Conservation (phyloP, 2,797 vertebrate genomes). For the Threskiornis aethiopicus region DNA sequence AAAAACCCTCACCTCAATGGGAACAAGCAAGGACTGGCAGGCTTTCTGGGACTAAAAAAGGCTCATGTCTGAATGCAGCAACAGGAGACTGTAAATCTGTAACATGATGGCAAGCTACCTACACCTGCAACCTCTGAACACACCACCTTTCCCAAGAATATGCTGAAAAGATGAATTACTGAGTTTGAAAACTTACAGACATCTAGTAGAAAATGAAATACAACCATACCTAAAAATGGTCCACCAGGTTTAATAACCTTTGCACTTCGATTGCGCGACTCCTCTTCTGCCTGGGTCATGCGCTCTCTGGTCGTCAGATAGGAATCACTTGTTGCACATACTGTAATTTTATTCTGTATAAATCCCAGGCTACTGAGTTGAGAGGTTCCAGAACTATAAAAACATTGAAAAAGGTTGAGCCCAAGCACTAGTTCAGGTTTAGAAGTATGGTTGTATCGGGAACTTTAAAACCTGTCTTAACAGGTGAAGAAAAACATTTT, state of each 20-base stretch:
- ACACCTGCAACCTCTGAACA: not conserved
- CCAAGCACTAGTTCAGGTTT: not conserved
- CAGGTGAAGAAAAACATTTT: not conserved
- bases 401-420: conserved; percentile 43
- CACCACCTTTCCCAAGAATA: not conserved
- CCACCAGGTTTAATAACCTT: conserved; percentile 91
- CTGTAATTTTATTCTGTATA: conserved; percentile 90
- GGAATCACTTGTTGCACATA: conserved; percentile 90
- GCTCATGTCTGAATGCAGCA: not conserved
- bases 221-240: conserved; percentile 85
- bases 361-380: conserved; percentile 86
- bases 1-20: not conserved
- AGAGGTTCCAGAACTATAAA: conserved; percentile 83
- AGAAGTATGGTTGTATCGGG: not conserved
- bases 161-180: not conserved
- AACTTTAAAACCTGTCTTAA: not conserved
- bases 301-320: conserved; percentile 88
- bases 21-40: not conserved
- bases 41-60: not conserved
- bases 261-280: conserved; percentile 87
- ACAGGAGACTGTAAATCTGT: not conserved
- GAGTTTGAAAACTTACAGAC: not conserved
- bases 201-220: not conserved
- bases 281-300: conserved; percentile 88
- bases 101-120: not conserved